phyloP scores from a whole-genome alignment of 2,113 vertebrate genomes.

The Poeciliopsis occidentalis region DNA sequence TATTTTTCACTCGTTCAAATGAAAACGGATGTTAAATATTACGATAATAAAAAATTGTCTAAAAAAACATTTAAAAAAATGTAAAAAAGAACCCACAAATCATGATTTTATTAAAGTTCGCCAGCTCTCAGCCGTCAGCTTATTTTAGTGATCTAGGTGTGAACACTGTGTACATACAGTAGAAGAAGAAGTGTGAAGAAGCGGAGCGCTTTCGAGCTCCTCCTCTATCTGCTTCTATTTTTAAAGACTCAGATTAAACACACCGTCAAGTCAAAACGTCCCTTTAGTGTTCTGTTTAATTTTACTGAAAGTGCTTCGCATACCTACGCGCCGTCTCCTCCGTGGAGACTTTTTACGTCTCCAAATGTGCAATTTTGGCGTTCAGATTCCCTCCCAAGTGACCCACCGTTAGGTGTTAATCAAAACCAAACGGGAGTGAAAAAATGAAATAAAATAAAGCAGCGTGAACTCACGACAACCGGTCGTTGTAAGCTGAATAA shows the following conservation, averaged over 20 bases:
- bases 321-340: constrained; percentile 43
- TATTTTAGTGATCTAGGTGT: constrained; percentile 30
- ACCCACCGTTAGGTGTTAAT: constrained; percentile 35
- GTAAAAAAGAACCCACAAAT: constrained; percentile 47
- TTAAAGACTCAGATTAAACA: constrained; percentile 31
- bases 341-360: constrained; percentile 37
- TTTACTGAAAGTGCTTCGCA: constrained; percentile 56
- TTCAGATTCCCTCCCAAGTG: constrained; percentile 41
- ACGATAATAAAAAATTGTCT: constrained; percentile 54
- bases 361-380: constrained; percentile 60
- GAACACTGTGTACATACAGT: constrained; percentile 25
- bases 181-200: constrained; percentile 17
- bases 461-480: constrained; percentile 11
- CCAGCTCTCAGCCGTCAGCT: constrained; percentile 35
- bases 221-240: constrained; percentile 7
- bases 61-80: constrained; percentile 46
- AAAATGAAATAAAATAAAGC: constrained; percentile 12
- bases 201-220: constrained; percentile 28
- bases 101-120: constrained; percentile 29
- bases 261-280: constrained; percentile 24
- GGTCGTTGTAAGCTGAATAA: constrained; percentile 24
- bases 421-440: constrained; percentile 12
- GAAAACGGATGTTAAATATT: constrained; percentile 40
- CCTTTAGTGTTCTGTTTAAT: constrained; percentile 34
- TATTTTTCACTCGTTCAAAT: constrained; percentile 26